phyloP scores from a whole-genome alignment of 2,797 vertebrate species.

The Somateria mollissima region DNA sequence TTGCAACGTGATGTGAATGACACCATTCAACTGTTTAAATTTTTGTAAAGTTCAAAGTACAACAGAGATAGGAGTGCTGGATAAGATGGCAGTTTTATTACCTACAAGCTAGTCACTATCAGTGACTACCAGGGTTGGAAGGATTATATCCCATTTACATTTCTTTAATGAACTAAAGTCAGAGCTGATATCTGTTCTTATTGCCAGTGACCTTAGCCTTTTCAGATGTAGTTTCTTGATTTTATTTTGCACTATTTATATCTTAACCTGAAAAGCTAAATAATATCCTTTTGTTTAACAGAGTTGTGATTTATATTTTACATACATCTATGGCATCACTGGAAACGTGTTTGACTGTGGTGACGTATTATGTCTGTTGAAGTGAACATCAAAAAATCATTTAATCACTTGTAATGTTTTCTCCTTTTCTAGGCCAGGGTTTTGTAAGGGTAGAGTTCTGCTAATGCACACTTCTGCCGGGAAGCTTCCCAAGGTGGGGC shows the following conservation, averaged over 20 bases:
- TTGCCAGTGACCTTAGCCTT: background rate
- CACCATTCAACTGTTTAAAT: background rate
- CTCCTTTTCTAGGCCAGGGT: slow-evolving; percentile 62
- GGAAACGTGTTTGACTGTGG: slow-evolving; percentile 48
- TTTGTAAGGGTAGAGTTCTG: slow-evolving; percentile 77
- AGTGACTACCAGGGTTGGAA: background rate
- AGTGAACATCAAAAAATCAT: slow-evolving; percentile 75
- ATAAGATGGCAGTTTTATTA: background rate
- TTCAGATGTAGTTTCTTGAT: background rate
- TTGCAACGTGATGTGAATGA: background rate
- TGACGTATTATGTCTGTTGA: slow-evolving; percentile 63
- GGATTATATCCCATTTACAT: background rate
- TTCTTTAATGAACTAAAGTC: background rate
- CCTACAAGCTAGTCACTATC: background rate
- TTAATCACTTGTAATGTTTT: slow-evolving; percentile 77
- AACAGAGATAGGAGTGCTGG: background rate
- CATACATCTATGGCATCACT: background rate
- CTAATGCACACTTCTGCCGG: slow-evolving; percentile 82
- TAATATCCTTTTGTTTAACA: background rate
- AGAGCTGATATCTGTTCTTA: background rate
- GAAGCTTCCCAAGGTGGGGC: slow-evolving; percentile 81
- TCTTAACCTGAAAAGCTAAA: background rate
- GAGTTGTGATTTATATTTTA: background rate
- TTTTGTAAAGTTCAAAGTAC: background rate
- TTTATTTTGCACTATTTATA: background rate